A percentile compares a stretch with the other conserved stretches of the same genome.
Evolutionary conservation across 2,113 vertebrate species (phyloP).

Genomic region (Puffinus mauretanicus): DNA sequence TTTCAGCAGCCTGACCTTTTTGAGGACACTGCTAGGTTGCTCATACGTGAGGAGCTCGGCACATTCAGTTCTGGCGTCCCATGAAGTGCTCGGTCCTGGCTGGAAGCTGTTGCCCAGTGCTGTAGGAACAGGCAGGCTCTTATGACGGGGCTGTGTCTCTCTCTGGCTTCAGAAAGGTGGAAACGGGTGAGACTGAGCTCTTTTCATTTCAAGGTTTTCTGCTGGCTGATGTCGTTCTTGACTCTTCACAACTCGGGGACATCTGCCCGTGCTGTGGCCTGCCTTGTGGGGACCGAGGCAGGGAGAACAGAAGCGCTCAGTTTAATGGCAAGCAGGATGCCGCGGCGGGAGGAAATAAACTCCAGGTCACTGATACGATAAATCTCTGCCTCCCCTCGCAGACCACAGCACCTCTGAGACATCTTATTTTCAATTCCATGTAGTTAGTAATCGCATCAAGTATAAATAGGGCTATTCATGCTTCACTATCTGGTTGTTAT

Average conservation of each 20-base stretch:
- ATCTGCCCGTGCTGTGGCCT: background rate
- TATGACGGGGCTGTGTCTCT: rapidly evolving
- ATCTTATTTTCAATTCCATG: background rate
- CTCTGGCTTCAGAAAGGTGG: background rate
- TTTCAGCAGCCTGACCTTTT: background rate
- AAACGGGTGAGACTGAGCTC: background rate
- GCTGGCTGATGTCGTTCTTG: background rate
- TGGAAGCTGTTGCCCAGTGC: background rate
- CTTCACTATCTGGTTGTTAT: background rate
- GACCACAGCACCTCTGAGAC: background rate
- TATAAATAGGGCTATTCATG: background rate
- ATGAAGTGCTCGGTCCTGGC: background rate
- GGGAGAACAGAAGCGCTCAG: background rate
- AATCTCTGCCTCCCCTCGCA: background rate
- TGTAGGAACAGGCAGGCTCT: background rate
- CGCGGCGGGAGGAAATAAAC: background rate
- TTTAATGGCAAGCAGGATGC: background rate
- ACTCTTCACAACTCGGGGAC: background rate
- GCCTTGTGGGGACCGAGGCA: background rate
- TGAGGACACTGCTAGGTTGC: background rate
- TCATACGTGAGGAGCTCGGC: background rate
- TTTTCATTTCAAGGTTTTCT: background rate
- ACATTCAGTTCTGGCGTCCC: background rate
- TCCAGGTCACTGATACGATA: background rate
- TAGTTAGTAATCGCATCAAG: background rate